Evolutionary conservation across 2,797 vertebrate genomes (phyloP).

Genomic region (Neosilurus hyrtlii): DNA sequence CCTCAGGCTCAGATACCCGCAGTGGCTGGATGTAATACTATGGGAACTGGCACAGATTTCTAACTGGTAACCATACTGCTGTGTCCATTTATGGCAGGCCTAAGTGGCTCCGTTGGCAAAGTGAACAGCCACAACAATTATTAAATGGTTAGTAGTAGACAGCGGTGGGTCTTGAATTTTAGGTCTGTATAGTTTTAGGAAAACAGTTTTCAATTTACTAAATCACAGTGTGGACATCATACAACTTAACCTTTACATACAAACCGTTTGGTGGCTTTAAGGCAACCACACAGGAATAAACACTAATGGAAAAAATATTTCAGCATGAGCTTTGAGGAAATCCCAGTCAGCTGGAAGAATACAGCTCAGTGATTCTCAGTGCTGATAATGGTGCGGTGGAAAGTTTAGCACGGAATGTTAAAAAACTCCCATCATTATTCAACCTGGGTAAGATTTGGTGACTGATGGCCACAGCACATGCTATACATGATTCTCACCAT

Average conservation of each 20-base stretch:
- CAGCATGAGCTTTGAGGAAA: background rate
- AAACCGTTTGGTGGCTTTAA: background rate
- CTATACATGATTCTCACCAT: background rate
- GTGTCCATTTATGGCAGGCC: conserved; percentile 15
- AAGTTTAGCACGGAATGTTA: background rate
- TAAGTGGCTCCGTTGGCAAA: conserved; percentile 27
- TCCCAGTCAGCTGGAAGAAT: background rate
- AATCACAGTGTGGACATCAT: background rate
- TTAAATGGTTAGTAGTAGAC: conserved; percentile 9
- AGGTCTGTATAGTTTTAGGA: background rate
- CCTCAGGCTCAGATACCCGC: conserved; percentile 8
- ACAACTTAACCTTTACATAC: background rate
- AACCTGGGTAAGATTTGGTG: background rate
- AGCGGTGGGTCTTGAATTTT: background rate
- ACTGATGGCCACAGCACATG: background rate
- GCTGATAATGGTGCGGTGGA: background rate
- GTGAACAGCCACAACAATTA: background rate
- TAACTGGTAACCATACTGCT: conserved; percentile 4
- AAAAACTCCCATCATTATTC: background rate
- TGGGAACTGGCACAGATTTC: conserved; percentile 15
- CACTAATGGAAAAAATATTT: background rate
- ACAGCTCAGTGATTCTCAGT: background rate
- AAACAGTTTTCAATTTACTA: background rate
- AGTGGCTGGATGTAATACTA: conserved; percentile 1
- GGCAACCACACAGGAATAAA: background rate